Conservation (phyloP, 2,797 vertebrate genomes). For the Eremophila alpestris region DNA sequence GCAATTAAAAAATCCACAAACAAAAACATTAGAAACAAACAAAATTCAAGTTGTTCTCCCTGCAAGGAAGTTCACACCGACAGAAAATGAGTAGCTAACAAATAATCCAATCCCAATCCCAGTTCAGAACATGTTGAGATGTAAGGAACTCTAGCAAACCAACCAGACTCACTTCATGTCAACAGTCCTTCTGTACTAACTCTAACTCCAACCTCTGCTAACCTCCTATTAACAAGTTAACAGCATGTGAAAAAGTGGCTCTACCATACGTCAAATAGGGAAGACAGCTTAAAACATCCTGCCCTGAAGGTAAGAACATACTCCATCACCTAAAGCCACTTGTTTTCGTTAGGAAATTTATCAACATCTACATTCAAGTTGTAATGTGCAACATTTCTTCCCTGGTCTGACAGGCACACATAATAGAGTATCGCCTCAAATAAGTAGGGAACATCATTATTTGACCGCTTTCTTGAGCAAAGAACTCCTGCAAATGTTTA, state of each 20-base stretch:
- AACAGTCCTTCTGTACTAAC: neutral
- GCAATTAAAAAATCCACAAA: neutral
- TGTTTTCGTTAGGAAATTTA: neutral
- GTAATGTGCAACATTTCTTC: neutral
- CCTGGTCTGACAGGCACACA: neutral
- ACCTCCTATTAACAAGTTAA: neutral
- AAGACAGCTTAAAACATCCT: neutral
- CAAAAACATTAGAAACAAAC: neutral
- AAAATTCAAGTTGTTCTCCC: neutral
- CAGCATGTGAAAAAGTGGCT: neutral
- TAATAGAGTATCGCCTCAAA: neutral
- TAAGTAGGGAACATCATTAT: neutral
- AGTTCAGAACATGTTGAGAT: neutral
- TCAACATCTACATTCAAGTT: neutral
- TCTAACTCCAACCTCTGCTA: neutral
- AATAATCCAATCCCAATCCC: neutral
- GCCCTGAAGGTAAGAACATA: neutral
- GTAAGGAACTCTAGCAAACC: neutral
- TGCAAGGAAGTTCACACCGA: neutral
- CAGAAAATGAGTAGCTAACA: neutral
- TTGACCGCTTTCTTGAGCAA: neutral
- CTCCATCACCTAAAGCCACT: neutral
- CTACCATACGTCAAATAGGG: neutral
- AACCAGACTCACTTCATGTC: neutral
- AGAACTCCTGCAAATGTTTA: neutral